Evolutionary conservation across 1,140 invertebrate genomes (phyloP).

Genomic region (Drosophila obscura): DNA sequence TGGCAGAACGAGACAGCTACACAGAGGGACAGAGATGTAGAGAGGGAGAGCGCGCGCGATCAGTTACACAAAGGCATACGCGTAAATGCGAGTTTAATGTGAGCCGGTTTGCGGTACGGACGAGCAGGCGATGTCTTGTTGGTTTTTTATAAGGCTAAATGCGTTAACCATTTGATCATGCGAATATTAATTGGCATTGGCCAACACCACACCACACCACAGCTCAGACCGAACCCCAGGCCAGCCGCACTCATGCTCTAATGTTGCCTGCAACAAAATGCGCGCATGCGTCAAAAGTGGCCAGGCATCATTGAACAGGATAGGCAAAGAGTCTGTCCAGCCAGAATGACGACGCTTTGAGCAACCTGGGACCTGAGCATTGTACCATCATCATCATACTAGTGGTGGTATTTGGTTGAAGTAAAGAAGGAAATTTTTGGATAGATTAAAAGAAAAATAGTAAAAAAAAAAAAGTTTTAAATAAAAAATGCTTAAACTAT

Average conservation of each 20-base stretch:
- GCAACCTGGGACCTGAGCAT: slow-evolving; percentile 13
- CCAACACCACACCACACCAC: slow-evolving; percentile 64
- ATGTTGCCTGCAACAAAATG: slow-evolving; percentile 70
- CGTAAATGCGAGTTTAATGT: slow-evolving; percentile 65
- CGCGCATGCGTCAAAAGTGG: slow-evolving; percentile 61
- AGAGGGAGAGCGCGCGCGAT: slow-evolving; percentile 37
- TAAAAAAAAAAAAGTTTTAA: no score
- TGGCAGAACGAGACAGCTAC: slow-evolving; percentile 4
- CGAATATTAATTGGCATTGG: slow-evolving; percentile 79
- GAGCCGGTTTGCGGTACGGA: slow-evolving; percentile 61
- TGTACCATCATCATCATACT: background rate
- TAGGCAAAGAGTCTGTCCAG: slow-evolving; percentile 43
- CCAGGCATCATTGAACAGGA: slow-evolving; percentile 35
- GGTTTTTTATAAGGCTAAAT: slow-evolving; percentile 80
- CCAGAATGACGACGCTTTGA: slow-evolving; percentile 70
- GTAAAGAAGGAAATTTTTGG: background rate
- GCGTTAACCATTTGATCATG: slow-evolving; percentile 82
- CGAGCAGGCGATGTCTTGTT: slow-evolving; percentile 52
- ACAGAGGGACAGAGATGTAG: background rate
- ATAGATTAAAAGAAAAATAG: background rate
- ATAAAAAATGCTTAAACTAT: no score
- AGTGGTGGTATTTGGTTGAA: background rate
- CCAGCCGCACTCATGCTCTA: slow-evolving; percentile 31
- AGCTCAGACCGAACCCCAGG: slow-evolving; percentile 51
- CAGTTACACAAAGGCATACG: slow-evolving; percentile 68